Conservation (phyloP, 2,113 vertebrate species). For the sheep (Ovis aries) region DNA sequence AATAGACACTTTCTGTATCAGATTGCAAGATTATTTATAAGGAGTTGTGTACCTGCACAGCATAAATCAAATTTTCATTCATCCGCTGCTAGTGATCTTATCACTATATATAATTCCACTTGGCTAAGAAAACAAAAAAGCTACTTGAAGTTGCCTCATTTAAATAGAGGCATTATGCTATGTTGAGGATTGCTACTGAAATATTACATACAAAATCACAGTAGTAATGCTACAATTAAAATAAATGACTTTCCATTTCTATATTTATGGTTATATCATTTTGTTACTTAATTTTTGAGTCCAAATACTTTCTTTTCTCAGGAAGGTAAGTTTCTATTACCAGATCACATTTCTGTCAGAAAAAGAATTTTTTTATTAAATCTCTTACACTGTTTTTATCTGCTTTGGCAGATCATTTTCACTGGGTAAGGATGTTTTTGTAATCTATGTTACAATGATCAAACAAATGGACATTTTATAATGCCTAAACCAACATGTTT, state of each 20-base stretch:
- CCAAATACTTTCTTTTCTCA: neutral
- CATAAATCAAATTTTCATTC: neutral
- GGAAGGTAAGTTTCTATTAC: neutral
- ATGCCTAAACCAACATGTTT: neutral
- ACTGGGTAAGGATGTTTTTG: neutral
- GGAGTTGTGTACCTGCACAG: neutral
- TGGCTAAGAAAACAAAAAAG: neutral
- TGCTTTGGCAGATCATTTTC: conserved; percentile 15
- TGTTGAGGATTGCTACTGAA: neutral
- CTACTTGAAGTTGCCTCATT: neutral
- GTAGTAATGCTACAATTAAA: neutral
- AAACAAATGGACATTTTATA: neutral
- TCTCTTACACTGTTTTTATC: neutral
- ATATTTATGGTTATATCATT: neutral
- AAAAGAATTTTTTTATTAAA: neutral
- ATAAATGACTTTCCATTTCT: neutral
- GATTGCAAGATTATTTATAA: conserved; percentile 7
- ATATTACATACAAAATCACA: neutral
- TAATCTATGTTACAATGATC: neutral
- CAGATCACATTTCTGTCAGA: neutral
- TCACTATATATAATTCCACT: neutral
- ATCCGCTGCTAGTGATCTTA: neutral
- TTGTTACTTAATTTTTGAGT: neutral
- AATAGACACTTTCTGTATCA: conserved; percentile 10
- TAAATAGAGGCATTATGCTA: neutral